Conservation (phyloP, 2,113 vertebrate genomes). For the Hyaena hyaena region DNA sequence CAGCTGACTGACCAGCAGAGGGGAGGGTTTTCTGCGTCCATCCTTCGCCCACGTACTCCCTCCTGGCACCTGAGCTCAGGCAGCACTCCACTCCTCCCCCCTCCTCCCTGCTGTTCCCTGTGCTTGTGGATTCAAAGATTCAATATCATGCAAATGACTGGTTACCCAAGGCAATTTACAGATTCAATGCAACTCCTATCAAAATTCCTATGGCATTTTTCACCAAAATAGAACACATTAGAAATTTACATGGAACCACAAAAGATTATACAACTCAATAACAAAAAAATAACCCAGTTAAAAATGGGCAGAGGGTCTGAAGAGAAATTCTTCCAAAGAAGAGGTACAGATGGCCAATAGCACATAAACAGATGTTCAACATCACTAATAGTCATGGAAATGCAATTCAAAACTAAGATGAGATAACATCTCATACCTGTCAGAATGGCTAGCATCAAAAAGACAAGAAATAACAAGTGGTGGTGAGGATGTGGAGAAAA, state of each 20-base stretch:
- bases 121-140: neutral
- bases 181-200: neutral
- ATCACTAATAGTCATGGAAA: neutral
- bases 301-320: neutral
- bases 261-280: neutral
- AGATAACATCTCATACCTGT: neutral
- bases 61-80: neutral
- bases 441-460: neutral
- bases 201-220: neutral
- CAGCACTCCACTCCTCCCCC: neutral
- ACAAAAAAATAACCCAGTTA: neutral
- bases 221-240: neutral
- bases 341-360: neutral
- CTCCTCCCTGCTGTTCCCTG: neutral
- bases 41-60: no score
- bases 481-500: neutral
- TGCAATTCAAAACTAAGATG: neutral
- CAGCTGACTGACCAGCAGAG: no score
- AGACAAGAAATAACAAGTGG: neutral
- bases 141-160: neutral
- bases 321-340: neutral
- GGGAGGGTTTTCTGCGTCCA: no score
- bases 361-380: neutral
- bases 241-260: neutral
- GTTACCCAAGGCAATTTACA: neutral